phyloP scores from a whole-genome alignment of 2,888 invertebrate genomes.

The Mimas tiliae region DNA sequence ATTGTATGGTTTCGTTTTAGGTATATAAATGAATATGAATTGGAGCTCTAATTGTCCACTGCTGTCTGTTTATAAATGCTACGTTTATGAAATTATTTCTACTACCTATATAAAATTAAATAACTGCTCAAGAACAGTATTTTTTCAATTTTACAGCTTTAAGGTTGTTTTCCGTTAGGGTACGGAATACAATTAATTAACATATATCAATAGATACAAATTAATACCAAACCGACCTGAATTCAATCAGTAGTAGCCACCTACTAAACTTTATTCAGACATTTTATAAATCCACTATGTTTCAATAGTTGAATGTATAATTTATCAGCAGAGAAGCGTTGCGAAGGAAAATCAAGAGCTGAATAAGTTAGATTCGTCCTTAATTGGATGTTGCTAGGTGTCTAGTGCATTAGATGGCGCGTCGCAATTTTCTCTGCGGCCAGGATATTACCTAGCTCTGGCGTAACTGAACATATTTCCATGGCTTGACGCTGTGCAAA shows the following conservation, averaged over 20 bases:
- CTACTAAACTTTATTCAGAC: neutral
- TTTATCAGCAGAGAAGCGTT: conserved; percentile 24
- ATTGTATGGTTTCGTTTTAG: conserved; percentile 7
- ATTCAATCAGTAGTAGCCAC: neutral
- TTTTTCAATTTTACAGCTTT: neutral
- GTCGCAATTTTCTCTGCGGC: conserved; percentile 58
- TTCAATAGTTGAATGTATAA: conserved; percentile 27
- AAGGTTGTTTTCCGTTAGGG: neutral
- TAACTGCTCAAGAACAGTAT: neutral
- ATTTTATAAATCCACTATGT: neutral
- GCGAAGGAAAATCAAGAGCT: conserved; percentile 43
- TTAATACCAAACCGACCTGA: neutral
- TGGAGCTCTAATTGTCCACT: conserved; percentile 22
- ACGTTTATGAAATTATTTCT: neutral
- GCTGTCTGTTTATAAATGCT: neutral
- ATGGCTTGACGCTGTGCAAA: conserved; percentile 38
- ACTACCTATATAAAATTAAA: neutral
- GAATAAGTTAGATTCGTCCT: conserved; percentile 51
- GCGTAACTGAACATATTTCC: conserved; percentile 49
- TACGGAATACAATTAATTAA: too few relatives aligned
- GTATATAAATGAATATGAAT: conserved; percentile 42
- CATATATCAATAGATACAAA: neutral
- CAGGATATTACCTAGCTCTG: conserved; percentile 45
- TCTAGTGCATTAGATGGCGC: conserved; percentile 57
- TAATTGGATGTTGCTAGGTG: conserved; percentile 56